These are phyloP conservation scores for Laspeyria flexula DNA, from an alignment of 2,888 invertebrate genomes.

Conservation along the genomic window DNA sequence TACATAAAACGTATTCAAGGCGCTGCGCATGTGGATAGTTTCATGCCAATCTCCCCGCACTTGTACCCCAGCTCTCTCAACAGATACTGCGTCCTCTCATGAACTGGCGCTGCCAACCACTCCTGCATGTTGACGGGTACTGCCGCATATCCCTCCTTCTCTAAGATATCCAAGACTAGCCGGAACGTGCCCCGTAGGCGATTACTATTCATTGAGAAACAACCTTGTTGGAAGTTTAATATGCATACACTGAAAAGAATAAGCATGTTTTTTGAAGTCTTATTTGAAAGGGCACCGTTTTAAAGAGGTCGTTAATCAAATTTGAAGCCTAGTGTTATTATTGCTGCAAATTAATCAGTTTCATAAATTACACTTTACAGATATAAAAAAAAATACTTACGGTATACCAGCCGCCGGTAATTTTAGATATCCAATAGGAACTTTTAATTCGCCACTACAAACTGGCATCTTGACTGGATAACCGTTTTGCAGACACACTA, in stretches of 20 bases:
- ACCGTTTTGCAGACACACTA: conserved; percentile 66
- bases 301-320: too few relatives aligned
- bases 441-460: conserved; percentile 42
- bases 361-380: too few relatives aligned
- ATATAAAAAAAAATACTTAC: conserved; percentile 51
- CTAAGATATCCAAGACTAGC: conserved; percentile 84
- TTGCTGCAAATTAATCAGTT: too few relatives aligned
- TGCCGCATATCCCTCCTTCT: conserved; percentile 83
- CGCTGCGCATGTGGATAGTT: conserved; percentile 52
- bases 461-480: conserved; percentile 57
- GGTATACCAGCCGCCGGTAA: conserved; percentile 59
- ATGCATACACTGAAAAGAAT: conserved; percentile 83
- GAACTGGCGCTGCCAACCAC: conserved; percentile 84
- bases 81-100: conserved; percentile 88
- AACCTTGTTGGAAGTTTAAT: conserved; percentile 79
- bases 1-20: conserved; percentile 48
- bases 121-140: conserved; percentile 82
- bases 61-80: conserved; percentile 82
- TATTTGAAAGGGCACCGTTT: too few relatives aligned
- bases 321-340: too few relatives aligned
- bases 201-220: conserved; percentile 87
- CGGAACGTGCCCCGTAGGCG: conserved; percentile 82
- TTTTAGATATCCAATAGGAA: conserved; percentile 68
- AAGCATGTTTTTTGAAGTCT: not conserved
- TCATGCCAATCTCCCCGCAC: conserved; percentile 81